phyloP scores from a whole-genome alignment of 2,113 vertebrate species.

The Alouatta palliata region DNA sequence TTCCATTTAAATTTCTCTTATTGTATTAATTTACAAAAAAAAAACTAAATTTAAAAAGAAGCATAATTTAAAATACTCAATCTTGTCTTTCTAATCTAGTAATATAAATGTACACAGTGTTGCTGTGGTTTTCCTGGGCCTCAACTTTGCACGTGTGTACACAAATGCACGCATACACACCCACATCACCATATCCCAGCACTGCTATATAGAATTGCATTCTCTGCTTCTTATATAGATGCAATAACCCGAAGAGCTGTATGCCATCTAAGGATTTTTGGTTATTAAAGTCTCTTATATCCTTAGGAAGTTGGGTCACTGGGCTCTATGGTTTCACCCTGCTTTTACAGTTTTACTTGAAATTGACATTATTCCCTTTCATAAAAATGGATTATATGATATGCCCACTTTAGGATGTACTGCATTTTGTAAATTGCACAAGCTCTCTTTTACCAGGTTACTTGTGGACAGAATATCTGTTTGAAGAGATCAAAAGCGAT shows the following conservation, averaged over 20 bases:
- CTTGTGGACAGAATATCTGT: neutral
- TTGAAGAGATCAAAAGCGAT: neutral
- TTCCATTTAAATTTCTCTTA: neutral
- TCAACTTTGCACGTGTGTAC: neutral
- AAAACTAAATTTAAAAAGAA: neutral
- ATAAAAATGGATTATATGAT: neutral
- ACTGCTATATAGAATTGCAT: neutral
- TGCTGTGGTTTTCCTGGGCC: neutral
- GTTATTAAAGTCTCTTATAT: neutral
- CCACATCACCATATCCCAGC: too few relatives aligned
- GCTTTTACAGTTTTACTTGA: neutral
- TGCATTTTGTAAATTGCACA: neutral
- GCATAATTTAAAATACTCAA: neutral
- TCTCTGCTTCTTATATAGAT: neutral
- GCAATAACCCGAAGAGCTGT: neutral
- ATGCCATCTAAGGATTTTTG: neutral
- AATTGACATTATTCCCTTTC: neutral
- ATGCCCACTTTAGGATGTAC: neutral
- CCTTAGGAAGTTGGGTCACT: neutral
- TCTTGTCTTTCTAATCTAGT: neutral
- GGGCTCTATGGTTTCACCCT: neutral
- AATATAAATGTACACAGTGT: neutral
- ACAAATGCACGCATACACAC: neutral
- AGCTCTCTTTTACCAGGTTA: neutral
- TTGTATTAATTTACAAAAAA: neutral